Evolutionary conservation across 2,113 vertebrate species (phyloP).

Genomic region (Pygoscelis antarcticus): DNA sequence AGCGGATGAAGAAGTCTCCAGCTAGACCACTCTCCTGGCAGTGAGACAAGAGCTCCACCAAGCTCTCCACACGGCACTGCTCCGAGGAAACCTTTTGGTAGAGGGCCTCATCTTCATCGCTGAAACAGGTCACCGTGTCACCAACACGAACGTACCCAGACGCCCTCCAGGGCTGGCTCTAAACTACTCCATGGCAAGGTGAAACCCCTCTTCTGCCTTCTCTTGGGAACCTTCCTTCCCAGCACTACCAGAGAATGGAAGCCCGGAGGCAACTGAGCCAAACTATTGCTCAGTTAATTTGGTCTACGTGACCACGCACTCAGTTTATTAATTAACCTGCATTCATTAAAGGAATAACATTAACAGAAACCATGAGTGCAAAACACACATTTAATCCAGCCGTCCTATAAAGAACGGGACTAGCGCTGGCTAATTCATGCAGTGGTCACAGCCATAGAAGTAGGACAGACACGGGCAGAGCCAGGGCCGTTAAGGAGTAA

Average conservation of each 20-base stretch:
- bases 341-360: not conserved
- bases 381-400: not conserved
- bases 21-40: conserved; percentile 84
- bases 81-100: conserved; percentile 88
- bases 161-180: not conserved
- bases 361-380: not conserved
- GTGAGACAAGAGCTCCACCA: conserved; percentile 82
- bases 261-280: not conserved
- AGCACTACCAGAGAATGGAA: not conserved
- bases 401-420: not conserved
- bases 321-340: conserved; percentile 16
- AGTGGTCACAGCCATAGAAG: not conserved
- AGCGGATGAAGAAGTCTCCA: conserved; percentile 89
- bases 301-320: not conserved
- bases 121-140: conserved; percentile 38
- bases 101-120: conserved; percentile 85
- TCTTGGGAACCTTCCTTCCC: not conserved
- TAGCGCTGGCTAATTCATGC: not conserved
- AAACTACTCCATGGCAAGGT: not conserved
- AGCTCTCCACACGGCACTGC: conserved; percentile 85
- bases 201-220: not conserved
- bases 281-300: not conserved
- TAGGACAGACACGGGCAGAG: not conserved
- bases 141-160: not conserved
- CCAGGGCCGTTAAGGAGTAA: not conserved